phyloP scores from a whole-genome alignment of 2,113 vertebrate genomes.

The Nibea albiflora region DNA sequence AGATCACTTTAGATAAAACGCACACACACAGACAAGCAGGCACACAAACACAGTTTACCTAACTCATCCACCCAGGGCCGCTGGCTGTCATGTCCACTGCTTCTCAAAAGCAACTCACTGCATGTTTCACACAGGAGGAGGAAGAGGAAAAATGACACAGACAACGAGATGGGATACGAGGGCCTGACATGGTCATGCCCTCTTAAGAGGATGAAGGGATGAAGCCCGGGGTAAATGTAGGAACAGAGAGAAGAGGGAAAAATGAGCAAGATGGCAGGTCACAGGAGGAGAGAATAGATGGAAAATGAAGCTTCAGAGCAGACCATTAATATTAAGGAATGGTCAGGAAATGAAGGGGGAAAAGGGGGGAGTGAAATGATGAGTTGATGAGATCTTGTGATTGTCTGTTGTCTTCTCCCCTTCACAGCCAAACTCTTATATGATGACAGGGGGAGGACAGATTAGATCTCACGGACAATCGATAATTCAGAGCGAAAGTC shows the following conservation, averaged over 20 bases:
- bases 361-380: background rate
- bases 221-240: slow-evolving; percentile 13
- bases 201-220: slow-evolving; percentile 41
- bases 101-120: slow-evolving; percentile 39
- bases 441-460: slow-evolving; percentile 55
- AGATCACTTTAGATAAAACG: slow-evolving; percentile 67
- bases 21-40: slow-evolving; percentile 15
- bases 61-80: slow-evolving; percentile 36
- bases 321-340: slow-evolving; percentile 42
- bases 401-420: slow-evolving; percentile 29
- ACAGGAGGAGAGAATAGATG: slow-evolving; percentile 5
- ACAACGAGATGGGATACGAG: slow-evolving; percentile 21
- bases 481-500: slow-evolving; percentile 64
- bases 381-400: slow-evolving; percentile 20
- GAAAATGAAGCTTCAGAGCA: slow-evolving; percentile 25
- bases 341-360: slow-evolving; percentile 1
- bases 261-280: slow-evolving; percentile 13
- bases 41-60: slow-evolving; percentile 38
- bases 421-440: slow-evolving; percentile 44
- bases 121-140: slow-evolving; percentile 34
- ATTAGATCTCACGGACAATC: slow-evolving; percentile 71
- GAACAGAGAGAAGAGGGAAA: slow-evolving; percentile 1
- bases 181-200: slow-evolving; percentile 39
- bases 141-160: slow-evolving; percentile 27
- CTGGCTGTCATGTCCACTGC: slow-evolving; percentile 58